These are phyloP conservation scores for Troilus luridus DNA, from an alignment of 2,888 invertebrate genomes.

Conservation along the genomic window DNA sequence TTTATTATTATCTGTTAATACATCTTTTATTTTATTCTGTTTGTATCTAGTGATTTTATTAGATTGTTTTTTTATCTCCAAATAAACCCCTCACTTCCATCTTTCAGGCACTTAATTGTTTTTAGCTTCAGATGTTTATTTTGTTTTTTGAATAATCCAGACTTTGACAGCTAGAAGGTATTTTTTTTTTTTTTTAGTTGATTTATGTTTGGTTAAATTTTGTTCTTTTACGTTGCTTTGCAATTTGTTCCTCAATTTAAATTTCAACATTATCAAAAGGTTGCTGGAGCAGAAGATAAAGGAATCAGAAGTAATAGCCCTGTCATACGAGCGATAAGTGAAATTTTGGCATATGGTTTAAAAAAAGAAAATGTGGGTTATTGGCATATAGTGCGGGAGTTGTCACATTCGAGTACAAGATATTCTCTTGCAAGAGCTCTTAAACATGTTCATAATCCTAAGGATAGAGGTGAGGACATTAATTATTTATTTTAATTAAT, in stretches of 20 bases:
- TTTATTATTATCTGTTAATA: conserved; percentile 15
- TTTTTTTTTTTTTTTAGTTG: conserved; percentile 51
- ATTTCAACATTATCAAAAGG: conserved; percentile 21
- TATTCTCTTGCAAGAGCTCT: conserved; percentile 64
- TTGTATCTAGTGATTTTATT: conserved; percentile 45
- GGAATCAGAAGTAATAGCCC: conserved; percentile 60
- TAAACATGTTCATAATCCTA: conserved; percentile 62
- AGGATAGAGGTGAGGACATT: conserved; percentile 59
- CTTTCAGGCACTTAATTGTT: conserved; percentile 54
- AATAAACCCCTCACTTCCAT: conserved; percentile 26
- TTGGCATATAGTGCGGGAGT: conserved; percentile 64
- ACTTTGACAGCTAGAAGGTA: conserved; percentile 56
- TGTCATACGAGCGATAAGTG: conserved; percentile 61
- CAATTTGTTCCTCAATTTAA: not conserved
- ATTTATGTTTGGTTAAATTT: not conserved
- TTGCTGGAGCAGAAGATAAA: conserved; percentile 60
- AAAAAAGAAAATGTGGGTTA: conserved; percentile 63
- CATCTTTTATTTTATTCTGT: conserved; percentile 37
- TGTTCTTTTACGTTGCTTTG: not conserved
- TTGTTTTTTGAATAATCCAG: conserved; percentile 52
- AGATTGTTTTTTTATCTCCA: not conserved
- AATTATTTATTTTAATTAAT: not conserved
- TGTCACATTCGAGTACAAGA: conserved; percentile 64
- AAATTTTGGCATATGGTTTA: conserved; percentile 64
- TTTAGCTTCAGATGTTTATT: conserved; percentile 59